Percentiles rank a stretch among this genome's conserved stretches.
phyloP scores from a whole-genome alignment of 2,888 invertebrate species.

The Parnassius mnemosyne region DNA sequence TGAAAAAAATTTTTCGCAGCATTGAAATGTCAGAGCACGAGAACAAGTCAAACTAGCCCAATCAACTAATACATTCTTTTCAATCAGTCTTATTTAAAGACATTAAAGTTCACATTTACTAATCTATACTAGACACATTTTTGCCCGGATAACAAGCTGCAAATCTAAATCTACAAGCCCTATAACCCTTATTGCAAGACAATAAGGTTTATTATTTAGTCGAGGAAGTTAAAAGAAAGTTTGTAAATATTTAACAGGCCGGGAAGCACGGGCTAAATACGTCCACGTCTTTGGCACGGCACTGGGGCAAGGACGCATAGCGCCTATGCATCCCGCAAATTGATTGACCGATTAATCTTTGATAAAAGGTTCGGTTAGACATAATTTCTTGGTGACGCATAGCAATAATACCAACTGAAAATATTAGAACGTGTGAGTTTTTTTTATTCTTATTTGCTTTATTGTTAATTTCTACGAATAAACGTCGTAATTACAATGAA shows the following conservation, averaged over 20 bases:
- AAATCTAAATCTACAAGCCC: slow-evolving; percentile 39
- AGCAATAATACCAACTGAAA: too few relatives aligned
- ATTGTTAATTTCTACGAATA: too few relatives aligned
- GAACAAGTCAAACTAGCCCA: slow-evolving; percentile 53
- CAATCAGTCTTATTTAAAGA: slow-evolving; percentile 37
- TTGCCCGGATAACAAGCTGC: slow-evolving; percentile 42
- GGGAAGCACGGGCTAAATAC: slow-evolving; percentile 68
- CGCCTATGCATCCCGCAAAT: slow-evolving; percentile 71
- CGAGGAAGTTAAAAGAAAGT: slow-evolving; percentile 57
- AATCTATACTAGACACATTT: slow-evolving; percentile 44
- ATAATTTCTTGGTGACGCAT: background rate
- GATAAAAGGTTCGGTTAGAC: slow-evolving; percentile 38
- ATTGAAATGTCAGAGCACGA: slow-evolving; percentile 65
- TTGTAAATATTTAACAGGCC: slow-evolving; percentile 49
- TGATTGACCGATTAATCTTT: slow-evolving; percentile 73
- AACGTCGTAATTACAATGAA: too few relatives aligned
- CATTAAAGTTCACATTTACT: slow-evolving; percentile 47
- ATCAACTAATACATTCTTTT: slow-evolving; percentile 33
- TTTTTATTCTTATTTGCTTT: too few relatives aligned
- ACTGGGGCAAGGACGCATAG: slow-evolving; percentile 76
- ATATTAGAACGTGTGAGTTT: too few relatives aligned
- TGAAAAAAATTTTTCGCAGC: slow-evolving; percentile 52
- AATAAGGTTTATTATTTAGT: slow-evolving; percentile 53
- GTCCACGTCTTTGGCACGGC: slow-evolving; percentile 68
- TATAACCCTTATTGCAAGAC: slow-evolving; percentile 31